A percentile compares a stretch with the other conserved stretches of the same genome.
Evolutionary conservation across 2,113 vertebrate genomes (phyloP).

Genomic region (Mustela nigripes): DNA sequence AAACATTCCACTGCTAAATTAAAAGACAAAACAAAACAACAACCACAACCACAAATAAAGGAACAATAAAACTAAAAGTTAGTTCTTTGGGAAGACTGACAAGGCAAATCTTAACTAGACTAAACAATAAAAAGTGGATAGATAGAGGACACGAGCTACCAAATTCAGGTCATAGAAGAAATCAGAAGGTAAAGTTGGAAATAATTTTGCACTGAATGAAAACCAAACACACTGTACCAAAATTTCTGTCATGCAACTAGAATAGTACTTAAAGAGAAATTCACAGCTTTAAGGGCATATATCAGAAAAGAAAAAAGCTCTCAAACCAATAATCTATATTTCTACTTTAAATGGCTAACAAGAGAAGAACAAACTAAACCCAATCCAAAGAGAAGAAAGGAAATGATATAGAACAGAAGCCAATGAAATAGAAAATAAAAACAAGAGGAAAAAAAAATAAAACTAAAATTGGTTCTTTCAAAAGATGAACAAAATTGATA

Average conservation of each 20-base stretch:
- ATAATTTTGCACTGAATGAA: neutral
- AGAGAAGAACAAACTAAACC: neutral
- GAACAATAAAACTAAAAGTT: neutral
- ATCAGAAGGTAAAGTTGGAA: neutral
- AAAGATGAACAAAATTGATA: neutral
- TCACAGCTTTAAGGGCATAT: neutral
- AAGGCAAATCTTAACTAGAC: neutral
- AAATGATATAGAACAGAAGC: neutral
- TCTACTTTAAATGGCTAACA: neutral
- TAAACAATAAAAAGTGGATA: neutral
- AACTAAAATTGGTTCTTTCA: neutral
- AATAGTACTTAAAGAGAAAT: neutral
- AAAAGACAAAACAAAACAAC: neutral
- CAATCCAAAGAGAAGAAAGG: neutral
- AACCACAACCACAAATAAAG: too few relatives aligned
- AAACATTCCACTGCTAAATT: neutral
- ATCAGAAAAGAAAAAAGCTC: neutral
- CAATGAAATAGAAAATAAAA: neutral
- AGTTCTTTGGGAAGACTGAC: neutral
- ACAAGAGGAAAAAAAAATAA: neutral
- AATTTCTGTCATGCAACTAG: neutral
- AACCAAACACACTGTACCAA: neutral
- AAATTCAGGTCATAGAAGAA: neutral
- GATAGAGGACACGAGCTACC: neutral
- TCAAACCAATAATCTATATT: neutral